phyloP scores from a whole-genome alignment of 2,888 invertebrate species.

The Elgonia sp. region DNA sequence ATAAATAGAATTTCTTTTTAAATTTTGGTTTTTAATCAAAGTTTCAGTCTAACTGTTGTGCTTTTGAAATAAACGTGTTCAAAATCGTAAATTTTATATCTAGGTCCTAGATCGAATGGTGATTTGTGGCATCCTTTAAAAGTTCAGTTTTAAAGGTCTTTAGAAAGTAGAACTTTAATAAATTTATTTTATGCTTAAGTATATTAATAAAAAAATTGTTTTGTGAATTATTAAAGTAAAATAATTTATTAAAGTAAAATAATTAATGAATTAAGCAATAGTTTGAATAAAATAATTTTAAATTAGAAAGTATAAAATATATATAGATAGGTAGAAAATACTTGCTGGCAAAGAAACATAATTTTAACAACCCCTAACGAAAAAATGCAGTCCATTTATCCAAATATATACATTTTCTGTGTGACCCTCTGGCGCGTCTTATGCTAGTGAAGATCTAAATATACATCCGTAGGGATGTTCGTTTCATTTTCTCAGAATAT shows the following conservation, averaged over 20 bases:
- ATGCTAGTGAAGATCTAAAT: conserved; percentile 19
- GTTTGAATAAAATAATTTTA: too few species aligned
- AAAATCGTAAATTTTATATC: conserved; percentile 11
- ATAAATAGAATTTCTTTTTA: not conserved
- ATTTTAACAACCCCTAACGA: conserved; percentile 32
- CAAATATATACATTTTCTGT: conserved; percentile 35
- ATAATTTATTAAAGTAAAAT: too few species aligned
- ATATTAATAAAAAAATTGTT: too few species aligned
- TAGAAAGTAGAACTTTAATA: not conserved
- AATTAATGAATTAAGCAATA: too few species aligned
- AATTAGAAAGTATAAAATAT: too few species aligned
- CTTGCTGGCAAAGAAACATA: not conserved
- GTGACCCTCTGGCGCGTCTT: not conserved
- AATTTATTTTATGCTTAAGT: too few species aligned
- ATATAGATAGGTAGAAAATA: too few species aligned
- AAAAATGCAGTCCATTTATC: conserved; percentile 13
- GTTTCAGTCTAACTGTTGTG: conserved; percentile 16
- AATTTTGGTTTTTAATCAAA: conserved; percentile 2
- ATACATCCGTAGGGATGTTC: conserved; percentile 20
- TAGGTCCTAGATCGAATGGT: not conserved
- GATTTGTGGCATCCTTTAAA: conserved; percentile 3
- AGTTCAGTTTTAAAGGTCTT: not conserved
- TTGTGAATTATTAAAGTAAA: too few species aligned
- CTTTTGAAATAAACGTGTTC: not conserved
- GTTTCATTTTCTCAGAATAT: conserved; percentile 33